Conservation (phyloP, 2,797 vertebrate genomes). For the Lacerta viridis region DNA sequence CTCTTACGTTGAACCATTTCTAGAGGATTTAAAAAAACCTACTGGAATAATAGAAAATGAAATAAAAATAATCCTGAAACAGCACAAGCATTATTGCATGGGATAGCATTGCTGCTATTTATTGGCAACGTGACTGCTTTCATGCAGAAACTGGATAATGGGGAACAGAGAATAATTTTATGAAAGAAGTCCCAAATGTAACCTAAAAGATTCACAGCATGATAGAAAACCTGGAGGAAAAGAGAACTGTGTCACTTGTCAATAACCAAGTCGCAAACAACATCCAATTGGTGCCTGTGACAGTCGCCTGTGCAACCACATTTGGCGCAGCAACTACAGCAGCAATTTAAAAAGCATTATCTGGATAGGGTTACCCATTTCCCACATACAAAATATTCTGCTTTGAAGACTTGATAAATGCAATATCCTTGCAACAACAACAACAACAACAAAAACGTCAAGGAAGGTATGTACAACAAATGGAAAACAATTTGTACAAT, state of each 20-base stretch:
- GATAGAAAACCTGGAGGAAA: background rate
- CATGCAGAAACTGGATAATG: background rate
- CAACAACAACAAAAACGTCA: background rate
- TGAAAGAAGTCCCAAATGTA: slow-evolving; percentile 10
- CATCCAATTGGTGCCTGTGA: background rate
- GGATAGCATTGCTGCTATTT: background rate
- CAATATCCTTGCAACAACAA: background rate
- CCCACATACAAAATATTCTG: background rate
- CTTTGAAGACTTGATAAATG: slow-evolving; percentile 1
- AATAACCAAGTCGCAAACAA: slow-evolving; percentile 10
- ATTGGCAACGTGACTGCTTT: background rate
- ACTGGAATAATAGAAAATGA: background rate
- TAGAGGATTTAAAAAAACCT: background rate
- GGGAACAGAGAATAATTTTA: slow-evolving; percentile 4
- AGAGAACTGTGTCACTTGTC: background rate
- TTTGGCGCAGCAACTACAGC: background rate
- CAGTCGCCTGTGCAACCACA: background rate
- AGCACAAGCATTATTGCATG: background rate
- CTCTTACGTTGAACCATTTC: too few relatives aligned
- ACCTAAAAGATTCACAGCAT: background rate
- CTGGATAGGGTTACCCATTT: background rate
- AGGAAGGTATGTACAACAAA: background rate
- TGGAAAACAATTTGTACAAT: background rate
- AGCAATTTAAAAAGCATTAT: background rate
- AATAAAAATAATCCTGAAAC: background rate